Evolutionary conservation across 1,140 invertebrate genomes (phyloP), one percentile per base, ranked within the genome.

Genomic region (Pogonomyrmex barbatus): DNA sequence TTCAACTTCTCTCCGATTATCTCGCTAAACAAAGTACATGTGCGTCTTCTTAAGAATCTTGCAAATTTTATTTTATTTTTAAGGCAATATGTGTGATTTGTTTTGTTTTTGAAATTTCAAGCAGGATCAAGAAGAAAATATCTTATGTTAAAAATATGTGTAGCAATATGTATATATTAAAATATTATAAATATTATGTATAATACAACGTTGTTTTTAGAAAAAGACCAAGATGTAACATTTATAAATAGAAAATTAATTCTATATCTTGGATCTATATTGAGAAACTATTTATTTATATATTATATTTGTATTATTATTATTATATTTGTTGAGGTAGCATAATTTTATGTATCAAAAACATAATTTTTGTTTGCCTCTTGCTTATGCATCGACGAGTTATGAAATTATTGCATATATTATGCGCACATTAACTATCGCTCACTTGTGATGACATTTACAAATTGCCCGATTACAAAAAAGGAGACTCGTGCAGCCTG

Each of bases 401-500:
- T 47, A 60, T 87, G 47, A 73, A 88, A 71, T 56, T 77, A 60
- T 70, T 56, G 65, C 83, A 10, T 47, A 42, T 36, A 50, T 54
- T 85, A 85, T 33, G 30, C 17, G 36, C 36, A 30, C 24, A 8
- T 30, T 45, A 60, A 39, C 30, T 33, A 47, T 36, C 24, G 30
- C 8, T 36, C 30, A 5, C 30, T 12, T 2, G 4, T 47, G 42
- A 79, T 10, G 33, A 79, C 60, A 47, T 30, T 10, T 45, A 6
- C 10, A 39, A 65, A 79, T 79, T 65, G 17, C 5, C 4, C 33
- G 52, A 47, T 14, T 6, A 36, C 4, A 12, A 79, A 52, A 12
- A 14, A 52, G 33, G 17, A 17, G 9, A 4, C 17, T 45, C 6
- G n/a, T 65, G 24, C 45, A 8, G 33, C 33, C 24, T 24, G 33